A percentile compares a stretch with the other conserved stretches of the same genome.
These are phyloP conservation scores for Ibidorhyncha struthersii DNA, from an alignment of 2,113 vertebrate species.

Conservation along the genomic window DNA sequence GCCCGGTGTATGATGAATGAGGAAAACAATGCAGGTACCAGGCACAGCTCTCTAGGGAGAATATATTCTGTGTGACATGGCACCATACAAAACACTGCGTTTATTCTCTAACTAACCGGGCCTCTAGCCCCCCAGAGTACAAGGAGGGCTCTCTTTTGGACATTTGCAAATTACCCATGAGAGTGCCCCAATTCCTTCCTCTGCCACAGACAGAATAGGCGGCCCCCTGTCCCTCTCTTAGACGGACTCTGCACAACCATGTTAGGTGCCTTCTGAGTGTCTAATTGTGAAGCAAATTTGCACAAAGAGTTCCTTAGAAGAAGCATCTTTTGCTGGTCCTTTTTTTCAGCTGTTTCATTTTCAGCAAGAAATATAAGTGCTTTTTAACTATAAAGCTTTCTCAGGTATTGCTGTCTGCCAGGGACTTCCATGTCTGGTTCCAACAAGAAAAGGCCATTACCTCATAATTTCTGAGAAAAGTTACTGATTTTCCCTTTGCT, in stretches of 20 bases:
- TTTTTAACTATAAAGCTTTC: background rate
- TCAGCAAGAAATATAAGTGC: background rate
- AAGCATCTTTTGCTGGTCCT: background rate
- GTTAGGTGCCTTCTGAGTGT: background rate
- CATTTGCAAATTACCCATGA: background rate
- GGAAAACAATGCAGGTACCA: conserved; percentile 45
- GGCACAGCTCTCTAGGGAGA: background rate
- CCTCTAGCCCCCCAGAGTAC: background rate
- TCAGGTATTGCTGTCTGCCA: conserved; percentile 15
- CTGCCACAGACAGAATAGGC: background rate
- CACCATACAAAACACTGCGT: background rate
- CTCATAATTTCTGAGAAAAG: conserved; percentile 32
- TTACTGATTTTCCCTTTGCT: conserved; percentile 11
- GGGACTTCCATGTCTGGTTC: background rate
- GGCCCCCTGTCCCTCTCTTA: background rate
- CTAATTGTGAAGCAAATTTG: background rate
- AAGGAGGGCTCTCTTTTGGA: background rate
- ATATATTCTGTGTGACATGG: background rate
- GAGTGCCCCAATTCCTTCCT: background rate
- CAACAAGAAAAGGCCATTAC: conserved; percentile 4
- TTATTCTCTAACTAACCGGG: background rate
- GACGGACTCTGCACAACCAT: background rate
- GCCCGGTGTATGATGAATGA: conserved; percentile 15
- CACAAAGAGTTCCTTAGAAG: background rate
- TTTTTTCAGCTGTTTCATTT: background rate